Evolutionary conservation across 2,888 invertebrate species (phyloP).

Genomic region (Drosophila recens): DNA sequence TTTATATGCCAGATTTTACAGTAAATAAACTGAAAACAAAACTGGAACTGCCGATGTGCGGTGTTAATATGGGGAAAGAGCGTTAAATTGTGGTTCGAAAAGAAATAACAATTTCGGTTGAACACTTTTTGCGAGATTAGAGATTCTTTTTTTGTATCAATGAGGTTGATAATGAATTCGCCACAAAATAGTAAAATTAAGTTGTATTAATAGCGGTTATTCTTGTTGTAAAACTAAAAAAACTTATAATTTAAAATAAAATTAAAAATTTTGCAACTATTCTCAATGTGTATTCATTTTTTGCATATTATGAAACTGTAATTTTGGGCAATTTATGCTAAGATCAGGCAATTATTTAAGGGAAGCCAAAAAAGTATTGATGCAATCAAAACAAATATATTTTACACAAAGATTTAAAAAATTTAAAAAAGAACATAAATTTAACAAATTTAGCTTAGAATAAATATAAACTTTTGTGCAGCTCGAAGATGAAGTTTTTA

Average conservation of each 20-base stretch:
- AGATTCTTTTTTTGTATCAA: neutral
- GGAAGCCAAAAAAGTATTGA: no score
- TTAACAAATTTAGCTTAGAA: neutral
- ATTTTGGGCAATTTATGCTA: no score
- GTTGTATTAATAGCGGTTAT: no score
- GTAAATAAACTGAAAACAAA: constrained; percentile 33
- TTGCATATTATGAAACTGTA: no score
- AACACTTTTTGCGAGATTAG: constrained; percentile 2
- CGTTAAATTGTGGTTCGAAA: neutral
- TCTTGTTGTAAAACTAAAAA: no score
- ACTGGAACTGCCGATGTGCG: neutral
- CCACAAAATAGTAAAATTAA: neutral
- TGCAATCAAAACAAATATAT: neutral
- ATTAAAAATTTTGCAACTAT: no score
- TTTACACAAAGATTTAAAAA: neutral
- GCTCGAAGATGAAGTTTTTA: no score
- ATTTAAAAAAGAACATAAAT: neutral
- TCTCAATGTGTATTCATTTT: no score
- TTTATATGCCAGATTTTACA: constrained; percentile 26
- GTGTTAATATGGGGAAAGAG: neutral
- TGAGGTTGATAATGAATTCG: neutral
- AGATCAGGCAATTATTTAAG: no score
- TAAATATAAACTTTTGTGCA: no score
- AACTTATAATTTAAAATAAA: no score
- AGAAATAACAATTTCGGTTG: neutral